Base-by-base conservation (phyloP, 2,797 vertebrate species). In the Neopelma chrysocephalum region DNA sequence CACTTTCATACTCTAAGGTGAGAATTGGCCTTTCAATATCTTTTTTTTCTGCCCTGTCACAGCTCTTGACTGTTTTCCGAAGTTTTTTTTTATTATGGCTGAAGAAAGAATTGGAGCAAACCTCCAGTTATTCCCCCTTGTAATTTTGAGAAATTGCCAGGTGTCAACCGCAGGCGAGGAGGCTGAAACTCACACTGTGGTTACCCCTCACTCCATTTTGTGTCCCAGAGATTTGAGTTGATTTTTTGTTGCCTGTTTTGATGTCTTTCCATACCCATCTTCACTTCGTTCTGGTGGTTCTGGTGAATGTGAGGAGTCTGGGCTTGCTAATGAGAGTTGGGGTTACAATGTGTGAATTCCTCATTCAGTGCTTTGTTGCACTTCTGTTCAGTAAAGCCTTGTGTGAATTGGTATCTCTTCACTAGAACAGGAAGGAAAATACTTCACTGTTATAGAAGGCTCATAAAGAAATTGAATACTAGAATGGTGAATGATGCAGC, bases 221-320 rank as follows among this genome's bases (percentile, higher is more conserved):
- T 34, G 36, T 69, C 43, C 43, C 40, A 48, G 36, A 61, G 32
- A 54, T 91, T 45, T 90, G 16, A 50, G 65, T 43, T 78, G 57
- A 20, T 6, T 26, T 72, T 62, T 31, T 54, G 5, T 27, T 80
- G 17, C 9, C 75, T 62, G 3, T 27, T 70, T 53, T 14, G 60
- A 17, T 62, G 47, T 16, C 17, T 36, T 75, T 50, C 25, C 0
- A 0, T 15, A 3, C 8, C 8, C 9, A 6, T 22, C 43, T 79
- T 82, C 34, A 3, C 19, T 47, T 40, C 27, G 6, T 56, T 87
- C 31, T 12, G 1, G 36, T 13, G 40, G 9, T 10, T 83, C 11
- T 62, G 34, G 21, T 48, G 29, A 19, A 22, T 5, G 12, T 1
- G 2, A 15, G 32, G 31, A 68, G 38, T 17, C 45, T 56, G 50